Conservation (phyloP, 2,888 invertebrate genomes). For the Rosalia funebris region DNA sequence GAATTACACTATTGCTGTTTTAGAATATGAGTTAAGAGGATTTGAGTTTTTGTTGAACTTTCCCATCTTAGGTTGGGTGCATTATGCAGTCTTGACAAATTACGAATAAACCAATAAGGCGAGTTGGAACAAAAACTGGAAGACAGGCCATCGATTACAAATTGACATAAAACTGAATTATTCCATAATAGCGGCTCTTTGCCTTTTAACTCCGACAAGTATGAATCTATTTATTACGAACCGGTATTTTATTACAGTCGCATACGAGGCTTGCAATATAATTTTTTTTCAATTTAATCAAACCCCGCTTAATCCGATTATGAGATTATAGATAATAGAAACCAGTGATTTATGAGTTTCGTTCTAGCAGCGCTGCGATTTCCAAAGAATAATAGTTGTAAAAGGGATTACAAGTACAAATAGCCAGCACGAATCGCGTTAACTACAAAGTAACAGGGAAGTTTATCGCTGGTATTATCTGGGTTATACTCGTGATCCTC, state of each 20-base stretch:
- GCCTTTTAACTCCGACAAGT: neutral
- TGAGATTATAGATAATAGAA: slow-evolving; percentile 4
- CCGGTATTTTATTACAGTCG: slow-evolving; percentile 13
- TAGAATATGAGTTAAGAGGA: too few relatives aligned
- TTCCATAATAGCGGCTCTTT: neutral
- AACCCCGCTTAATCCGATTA: slow-evolving; percentile 16
- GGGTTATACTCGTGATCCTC: too few relatives aligned
- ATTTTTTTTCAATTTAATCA: slow-evolving; percentile 11
- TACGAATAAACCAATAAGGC: slow-evolving; percentile 14
- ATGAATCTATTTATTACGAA: slow-evolving; percentile 6
- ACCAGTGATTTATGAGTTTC: slow-evolving; percentile 10
- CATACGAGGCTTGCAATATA: neutral
- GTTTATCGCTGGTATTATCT: neutral
- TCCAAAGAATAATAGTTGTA: slow-evolving; percentile 10
- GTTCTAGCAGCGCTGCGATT: slow-evolving; percentile 5
- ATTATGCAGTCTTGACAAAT: slow-evolving; percentile 8
- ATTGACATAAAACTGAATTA: slow-evolving; percentile 11
- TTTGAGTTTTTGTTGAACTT: too few relatives aligned
- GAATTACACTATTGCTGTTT: too few relatives aligned
- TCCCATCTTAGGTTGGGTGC: neutral
- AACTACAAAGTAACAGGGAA: slow-evolving; percentile 1
- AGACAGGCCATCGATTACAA: slow-evolving; percentile 10
- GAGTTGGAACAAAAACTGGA: slow-evolving; percentile 5
- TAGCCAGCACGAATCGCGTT: neutral
- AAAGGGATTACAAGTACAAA: slow-evolving; percentile 12